These are phyloP conservation scores for Phoxinus dragarum DNA, from an alignment of 2,797 vertebrate species.

Conservation along the genomic window DNA sequence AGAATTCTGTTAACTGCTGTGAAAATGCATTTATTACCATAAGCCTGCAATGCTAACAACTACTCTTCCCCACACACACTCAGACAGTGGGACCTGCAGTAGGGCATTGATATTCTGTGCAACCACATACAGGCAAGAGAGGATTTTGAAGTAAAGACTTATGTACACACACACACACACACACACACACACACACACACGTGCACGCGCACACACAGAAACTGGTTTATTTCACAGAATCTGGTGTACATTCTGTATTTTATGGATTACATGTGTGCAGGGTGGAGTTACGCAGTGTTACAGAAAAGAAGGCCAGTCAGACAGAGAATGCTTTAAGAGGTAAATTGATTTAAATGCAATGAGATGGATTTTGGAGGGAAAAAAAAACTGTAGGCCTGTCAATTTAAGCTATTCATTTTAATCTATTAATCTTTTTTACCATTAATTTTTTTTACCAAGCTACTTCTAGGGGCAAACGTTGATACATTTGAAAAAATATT, in stretches of 20 bases:
- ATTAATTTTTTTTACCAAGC: background rate
- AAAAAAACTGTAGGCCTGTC: background rate
- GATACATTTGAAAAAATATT: background rate
- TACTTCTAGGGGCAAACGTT: background rate
- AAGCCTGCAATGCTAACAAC: constrained; percentile 63
- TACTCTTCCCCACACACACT: constrained; percentile 17
- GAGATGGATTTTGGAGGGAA: constrained; percentile 18
- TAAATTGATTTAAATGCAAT: constrained; percentile 51
- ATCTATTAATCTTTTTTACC: background rate
- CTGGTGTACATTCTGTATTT: constrained; percentile 40
- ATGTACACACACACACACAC: constrained; percentile 42
- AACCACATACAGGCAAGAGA: constrained; percentile 47
- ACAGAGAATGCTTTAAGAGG: constrained; percentile 36
- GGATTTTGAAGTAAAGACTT: constrained; percentile 49
- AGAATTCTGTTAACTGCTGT: constrained; percentile 80
- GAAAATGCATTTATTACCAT: constrained; percentile 75
- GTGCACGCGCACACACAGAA: background rate
- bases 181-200: constrained; percentile 6
- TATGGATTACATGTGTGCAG: constrained; percentile 48
- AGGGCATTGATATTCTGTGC: constrained; percentile 59
- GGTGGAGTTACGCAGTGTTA: background rate
- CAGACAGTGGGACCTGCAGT: constrained; percentile 38
- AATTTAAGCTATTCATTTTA: constrained; percentile 13
- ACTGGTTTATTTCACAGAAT: constrained; percentile 32
- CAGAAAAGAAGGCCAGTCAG: background rate